Evolutionary conservation across 2,888 invertebrate species (phyloP), one percentile per base, ranked within the genome.

Genomic region (Teleogryllus oceanicus): DNA sequence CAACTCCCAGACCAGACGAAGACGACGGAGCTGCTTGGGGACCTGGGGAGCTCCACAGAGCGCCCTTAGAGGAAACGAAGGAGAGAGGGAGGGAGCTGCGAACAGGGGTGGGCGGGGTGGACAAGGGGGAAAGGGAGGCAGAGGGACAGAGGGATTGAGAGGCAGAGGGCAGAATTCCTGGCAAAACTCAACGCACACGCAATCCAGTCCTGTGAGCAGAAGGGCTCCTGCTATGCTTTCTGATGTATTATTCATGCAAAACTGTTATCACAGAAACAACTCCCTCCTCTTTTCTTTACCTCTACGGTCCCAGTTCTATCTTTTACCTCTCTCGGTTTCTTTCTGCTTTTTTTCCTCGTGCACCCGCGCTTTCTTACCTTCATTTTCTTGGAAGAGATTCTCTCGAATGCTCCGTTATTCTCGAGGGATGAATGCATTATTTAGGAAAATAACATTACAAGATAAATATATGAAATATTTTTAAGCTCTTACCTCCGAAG

Each of bases 201-300:
- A 62, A 62, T 62, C 62, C 62, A 62, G 8, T 62, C 37, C 62
- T 62, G 62, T n/a, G 16, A 62, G n/a, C 62, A 62, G 62, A 62
- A 8, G 62, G 62, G 62, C 13, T 62, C 62, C n/a, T 13, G 16
- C 62, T 62, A 18, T n/a, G 62, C 62, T 62, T 10, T 62, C 62
- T 62, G 62, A 62, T 62, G 62, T 62, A 62, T 62, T 62, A 62
- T 62, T 62, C 62, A 62, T 62, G 62, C 62, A 13, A 62, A 62
- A 62, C 62, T 62, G 62, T 62, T 62, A 62, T 62, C 62, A 62
- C 62, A 62, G 62, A 62, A 62, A 62, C 62, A 62, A 62, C 62
- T 62, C 62, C 62, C 16, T 62, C 62, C n/a, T n/a, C 5, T 5
- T n/a, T 62, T 62, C 62, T 62, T 62, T 62, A 13, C 62, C n/a